A percentile compares a stretch with the other conserved stretches of the same genome.
Evolutionary conservation across 2,113 vertebrate species (phyloP).

Genomic region (Todiramphus saurophagus): DNA sequence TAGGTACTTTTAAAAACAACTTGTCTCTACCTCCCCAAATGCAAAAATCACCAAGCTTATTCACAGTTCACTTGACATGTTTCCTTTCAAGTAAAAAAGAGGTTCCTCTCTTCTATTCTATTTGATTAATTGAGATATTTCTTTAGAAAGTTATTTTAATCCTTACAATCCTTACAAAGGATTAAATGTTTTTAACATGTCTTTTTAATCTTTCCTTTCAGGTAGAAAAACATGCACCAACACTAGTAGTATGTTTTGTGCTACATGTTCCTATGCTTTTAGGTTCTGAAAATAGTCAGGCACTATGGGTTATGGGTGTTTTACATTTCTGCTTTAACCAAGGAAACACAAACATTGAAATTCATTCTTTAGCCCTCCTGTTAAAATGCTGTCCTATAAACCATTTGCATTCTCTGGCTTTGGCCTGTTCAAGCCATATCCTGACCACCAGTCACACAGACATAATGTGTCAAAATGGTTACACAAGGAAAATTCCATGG

Average conservation of each 20-base stretch:
- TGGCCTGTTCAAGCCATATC: neutral
- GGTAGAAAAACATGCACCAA: neutral
- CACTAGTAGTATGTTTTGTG: neutral
- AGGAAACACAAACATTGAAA: neutral
- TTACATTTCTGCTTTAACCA: neutral
- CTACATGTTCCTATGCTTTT: neutral
- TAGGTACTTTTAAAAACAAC: slow-evolving; percentile 15
- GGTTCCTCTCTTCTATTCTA: neutral
- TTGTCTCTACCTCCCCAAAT: neutral
- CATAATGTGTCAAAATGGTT: neutral
- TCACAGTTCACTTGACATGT: neutral
- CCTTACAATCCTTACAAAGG: neutral
- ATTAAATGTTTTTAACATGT: neutral
- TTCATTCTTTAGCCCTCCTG: neutral
- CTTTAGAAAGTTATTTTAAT: neutral
- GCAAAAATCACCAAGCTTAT: neutral
- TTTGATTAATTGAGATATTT: neutral
- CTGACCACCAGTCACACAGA: neutral
- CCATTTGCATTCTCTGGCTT: neutral
- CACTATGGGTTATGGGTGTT: neutral
- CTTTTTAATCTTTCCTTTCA: neutral
- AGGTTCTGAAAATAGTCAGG: neutral
- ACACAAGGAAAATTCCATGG: neutral
- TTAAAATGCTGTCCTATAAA: neutral
- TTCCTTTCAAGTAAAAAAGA: neutral